Percentiles rank a stretch among this genome's conserved stretches.
Evolutionary conservation across 2,888 invertebrate genomes (phyloP).

Genomic region (Perithous albicinctus): DNA sequence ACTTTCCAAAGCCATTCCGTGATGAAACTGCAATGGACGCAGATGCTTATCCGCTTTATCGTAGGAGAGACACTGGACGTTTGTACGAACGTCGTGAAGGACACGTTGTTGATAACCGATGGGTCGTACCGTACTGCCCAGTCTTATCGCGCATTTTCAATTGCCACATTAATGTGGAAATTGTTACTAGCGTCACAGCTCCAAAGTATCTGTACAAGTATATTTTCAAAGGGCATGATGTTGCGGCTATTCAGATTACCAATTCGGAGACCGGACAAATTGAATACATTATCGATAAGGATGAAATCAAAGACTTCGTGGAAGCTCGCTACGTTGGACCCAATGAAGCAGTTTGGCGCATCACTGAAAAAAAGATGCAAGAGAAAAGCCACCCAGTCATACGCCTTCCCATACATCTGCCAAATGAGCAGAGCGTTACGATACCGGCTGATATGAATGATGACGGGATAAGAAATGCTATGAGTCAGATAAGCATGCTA

Average conservation of each 20-base stretch:
- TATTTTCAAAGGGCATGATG: conserved; percentile 71
- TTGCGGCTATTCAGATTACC: too few species aligned
- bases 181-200: too few species aligned
- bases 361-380: too few species aligned
- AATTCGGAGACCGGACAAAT: conserved; percentile 26
- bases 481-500: conserved; percentile 32
- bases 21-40: conserved; percentile 67
- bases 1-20: conserved; percentile 72
- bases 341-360: too few species aligned
- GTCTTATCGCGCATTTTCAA: conserved; percentile 67
- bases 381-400: too few species aligned
- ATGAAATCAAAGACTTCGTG: conserved; percentile 68
- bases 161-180: conserved; percentile 73
- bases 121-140: conserved; percentile 76
- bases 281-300: conserved; percentile 49
- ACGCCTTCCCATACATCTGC: too few species aligned
- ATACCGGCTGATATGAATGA: conserved; percentile 43
- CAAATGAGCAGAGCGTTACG: too few species aligned
- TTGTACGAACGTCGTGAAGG: conserved; percentile 44
- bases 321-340: too few species aligned
- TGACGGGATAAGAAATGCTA: conserved; percentile 32
- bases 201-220: conserved; percentile 75
- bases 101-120: conserved; percentile 78
- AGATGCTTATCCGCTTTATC: conserved; percentile 73
- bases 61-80: conserved; percentile 66